These are phyloP conservation scores for Flexamia atlantica DNA, from an alignment of 2,888 invertebrate species.

Conservation along the genomic window DNA sequence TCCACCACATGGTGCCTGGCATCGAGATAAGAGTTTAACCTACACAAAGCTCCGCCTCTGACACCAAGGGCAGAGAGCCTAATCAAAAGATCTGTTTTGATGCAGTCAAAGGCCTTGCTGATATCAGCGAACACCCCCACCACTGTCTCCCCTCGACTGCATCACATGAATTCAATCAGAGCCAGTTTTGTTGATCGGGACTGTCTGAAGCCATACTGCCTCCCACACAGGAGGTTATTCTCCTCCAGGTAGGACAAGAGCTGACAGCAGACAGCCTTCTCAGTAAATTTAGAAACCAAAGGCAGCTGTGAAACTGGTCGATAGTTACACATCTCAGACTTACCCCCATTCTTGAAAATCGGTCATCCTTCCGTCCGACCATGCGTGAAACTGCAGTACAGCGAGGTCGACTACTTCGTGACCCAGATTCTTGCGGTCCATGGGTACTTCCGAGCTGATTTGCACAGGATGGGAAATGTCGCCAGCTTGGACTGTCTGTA, in stretches of 20 bases:
- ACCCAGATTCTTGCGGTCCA: too few relatives aligned
- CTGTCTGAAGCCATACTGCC: conserved; percentile 30
- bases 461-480: too few relatives aligned
- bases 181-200: conserved; percentile 18
- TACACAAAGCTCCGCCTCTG: background rate
- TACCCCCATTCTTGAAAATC: conserved; percentile 3
- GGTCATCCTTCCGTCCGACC: too few relatives aligned
- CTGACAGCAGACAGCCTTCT: conserved; percentile 36
- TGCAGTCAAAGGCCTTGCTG: too few relatives aligned
- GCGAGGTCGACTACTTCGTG: too few relatives aligned
- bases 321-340: conserved; percentile 20
- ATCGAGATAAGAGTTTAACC: background rate
- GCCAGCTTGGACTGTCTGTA: too few relatives aligned
- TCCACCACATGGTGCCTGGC: background rate
- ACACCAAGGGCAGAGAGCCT: background rate
- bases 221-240: background rate
- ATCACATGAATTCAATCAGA: conserved; percentile 6
- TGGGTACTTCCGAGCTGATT: too few relatives aligned
- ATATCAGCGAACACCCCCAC: conserved; percentile 6
- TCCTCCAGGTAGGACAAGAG: background rate
- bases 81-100: background rate
- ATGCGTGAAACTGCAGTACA: too few relatives aligned
- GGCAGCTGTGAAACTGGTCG: conserved; percentile 38
- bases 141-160: conserved; percentile 30
- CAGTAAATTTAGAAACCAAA: conserved; percentile 13